These are phyloP conservation scores for Hylaeus volcanicus DNA, from an alignment of 1,140 invertebrate species.

Conservation along the genomic window DNA sequence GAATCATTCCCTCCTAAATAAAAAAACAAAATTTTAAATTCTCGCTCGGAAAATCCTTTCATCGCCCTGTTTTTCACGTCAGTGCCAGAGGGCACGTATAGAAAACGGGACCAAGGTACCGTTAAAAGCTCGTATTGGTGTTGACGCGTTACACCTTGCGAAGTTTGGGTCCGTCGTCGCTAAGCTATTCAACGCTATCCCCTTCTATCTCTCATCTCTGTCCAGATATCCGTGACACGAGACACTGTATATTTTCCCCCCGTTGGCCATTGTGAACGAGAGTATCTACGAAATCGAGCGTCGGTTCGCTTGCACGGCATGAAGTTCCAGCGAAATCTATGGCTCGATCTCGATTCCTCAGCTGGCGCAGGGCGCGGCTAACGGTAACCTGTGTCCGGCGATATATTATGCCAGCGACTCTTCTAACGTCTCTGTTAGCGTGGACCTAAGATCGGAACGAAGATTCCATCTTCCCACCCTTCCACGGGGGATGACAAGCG, in stretches of 20 bases:
- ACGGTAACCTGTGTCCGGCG: slow-evolving; percentile 42
- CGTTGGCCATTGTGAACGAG: neutral
- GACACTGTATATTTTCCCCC: neutral
- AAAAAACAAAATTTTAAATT: no score
- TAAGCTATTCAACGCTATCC: slow-evolving; percentile 10
- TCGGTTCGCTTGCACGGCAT: slow-evolving; percentile 16
- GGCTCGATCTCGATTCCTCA: slow-evolving; percentile 33
- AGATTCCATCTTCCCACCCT: slow-evolving; percentile 29
- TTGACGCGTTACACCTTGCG: neutral
- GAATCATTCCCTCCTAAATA: no score
- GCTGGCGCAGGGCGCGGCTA: neutral
- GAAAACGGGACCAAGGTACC: slow-evolving; percentile 13
- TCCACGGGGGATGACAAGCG: neutral
- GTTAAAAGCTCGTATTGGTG: neutral
- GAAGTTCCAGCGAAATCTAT: slow-evolving; percentile 27
- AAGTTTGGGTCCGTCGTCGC: neutral
- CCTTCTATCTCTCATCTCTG: neutral
- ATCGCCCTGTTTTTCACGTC: no score
- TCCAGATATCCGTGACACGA: neutral
- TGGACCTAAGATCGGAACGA: slow-evolving; percentile 26
- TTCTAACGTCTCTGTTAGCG: slow-evolving; percentile 46
- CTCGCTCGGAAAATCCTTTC: no score
- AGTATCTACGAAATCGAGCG: slow-evolving; percentile 24
- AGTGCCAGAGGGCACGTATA: no score
- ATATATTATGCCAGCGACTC: slow-evolving; percentile 34